Evolutionary conservation across 2,888 invertebrate species (phyloP), one percentile per base, ranked within the genome.

Genomic region (Drosophila demipolita): DNA sequence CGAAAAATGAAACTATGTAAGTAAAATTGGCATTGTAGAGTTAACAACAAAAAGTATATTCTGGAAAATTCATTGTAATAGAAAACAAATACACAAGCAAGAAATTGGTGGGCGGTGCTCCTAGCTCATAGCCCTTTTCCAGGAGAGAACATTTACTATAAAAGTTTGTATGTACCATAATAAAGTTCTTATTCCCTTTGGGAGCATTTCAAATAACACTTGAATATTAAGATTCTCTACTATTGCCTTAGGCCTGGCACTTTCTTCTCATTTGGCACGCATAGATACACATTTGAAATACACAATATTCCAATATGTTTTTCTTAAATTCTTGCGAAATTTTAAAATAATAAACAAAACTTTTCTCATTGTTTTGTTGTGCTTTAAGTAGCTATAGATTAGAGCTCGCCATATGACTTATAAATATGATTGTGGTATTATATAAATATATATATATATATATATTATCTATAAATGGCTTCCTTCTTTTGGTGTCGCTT

Each of bases 291-390:
- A 50, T 6, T n/a, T 32, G 2, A 2, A 62, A 12, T 23, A 53
- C 12, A 23, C 45, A 65, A 4, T 3, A 35, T 23, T 52, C 20
- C 11, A 53, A 20, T 20, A 23, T 53, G 5, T 64, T 23, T 26
- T 32, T 48, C 32, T 36, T 9, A 17, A 48, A 65, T 66, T 42
- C 40, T 40, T 52, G 33, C 20, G 29, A 20, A 38, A 49, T 38
- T 33, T 66, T 29, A 12, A 55, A 35, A 33, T 33, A 48, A 67
- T 55, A 50, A 68, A 68, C 55, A 67, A 54, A 40, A 29, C 15
- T 29, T 55, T 68, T 35, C 66, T 33, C 38, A 38, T 32, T 23
- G 64, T 42, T 50, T 65, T 53, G 35, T 38, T 23, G 36, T n/a
- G n/a, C 12, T 38, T 66, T 20, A 17, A 48, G 32, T 32, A 23